phyloP scores from a whole-genome alignment of 2,888 invertebrate genomes.

The Ophion ventricosus region DNA sequence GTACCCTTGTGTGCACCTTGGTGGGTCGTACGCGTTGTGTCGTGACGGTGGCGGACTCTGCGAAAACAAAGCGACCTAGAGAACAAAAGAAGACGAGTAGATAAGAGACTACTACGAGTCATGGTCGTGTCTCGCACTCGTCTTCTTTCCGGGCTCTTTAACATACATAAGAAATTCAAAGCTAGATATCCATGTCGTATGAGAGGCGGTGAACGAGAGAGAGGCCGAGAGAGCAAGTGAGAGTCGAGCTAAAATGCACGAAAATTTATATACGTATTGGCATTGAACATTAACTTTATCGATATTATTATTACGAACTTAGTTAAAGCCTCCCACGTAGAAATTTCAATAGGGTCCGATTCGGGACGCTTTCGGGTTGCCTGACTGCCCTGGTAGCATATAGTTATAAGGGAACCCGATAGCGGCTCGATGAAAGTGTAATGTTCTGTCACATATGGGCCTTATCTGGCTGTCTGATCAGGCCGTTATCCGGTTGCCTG shows the following conservation, averaged over 20 bases:
- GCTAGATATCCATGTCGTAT: background rate
- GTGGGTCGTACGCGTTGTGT: background rate
- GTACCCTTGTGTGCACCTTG: background rate
- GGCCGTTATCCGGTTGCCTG: too few species aligned
- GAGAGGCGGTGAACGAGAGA: background rate
- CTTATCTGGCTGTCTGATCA: too few species aligned
- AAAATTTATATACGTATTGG: background rate
- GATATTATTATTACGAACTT: too few species aligned
- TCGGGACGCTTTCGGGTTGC: too few species aligned
- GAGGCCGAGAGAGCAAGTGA: background rate
- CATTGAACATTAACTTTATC: too few species aligned
- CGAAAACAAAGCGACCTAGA: slow-evolving; percentile 57
- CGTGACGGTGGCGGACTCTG: background rate
- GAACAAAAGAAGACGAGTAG: slow-evolving; percentile 56
- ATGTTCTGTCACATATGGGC: too few species aligned
- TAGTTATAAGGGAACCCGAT: too few species aligned
- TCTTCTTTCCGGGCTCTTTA: slow-evolving; percentile 38
- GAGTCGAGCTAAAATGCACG: background rate
- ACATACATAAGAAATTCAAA: slow-evolving; percentile 54
- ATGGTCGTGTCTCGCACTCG: slow-evolving; percentile 9
- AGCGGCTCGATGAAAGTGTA: too few species aligned
- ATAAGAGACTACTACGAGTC: slow-evolving; percentile 49
- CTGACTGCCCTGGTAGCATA: too few species aligned
- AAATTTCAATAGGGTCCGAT: too few species aligned
- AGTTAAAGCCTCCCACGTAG: too few species aligned